phyloP scores from a whole-genome alignment of 2,797 vertebrate genomes.

The Pipistrellus pygmaeus region DNA sequence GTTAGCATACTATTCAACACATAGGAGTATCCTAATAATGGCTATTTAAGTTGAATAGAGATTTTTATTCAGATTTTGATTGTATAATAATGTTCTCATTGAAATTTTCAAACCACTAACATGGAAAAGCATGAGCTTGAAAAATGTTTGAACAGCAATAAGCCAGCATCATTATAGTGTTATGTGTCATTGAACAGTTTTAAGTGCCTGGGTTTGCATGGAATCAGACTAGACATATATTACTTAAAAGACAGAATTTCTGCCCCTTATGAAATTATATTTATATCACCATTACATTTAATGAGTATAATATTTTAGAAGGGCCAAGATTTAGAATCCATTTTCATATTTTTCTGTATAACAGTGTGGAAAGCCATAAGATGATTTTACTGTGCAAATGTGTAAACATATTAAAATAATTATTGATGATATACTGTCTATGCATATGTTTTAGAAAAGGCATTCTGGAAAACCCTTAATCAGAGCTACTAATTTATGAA shows the following conservation, averaged over 20 bases:
- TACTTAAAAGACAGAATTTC: constrained; percentile 41
- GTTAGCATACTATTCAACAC: background rate
- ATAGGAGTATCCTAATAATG: background rate
- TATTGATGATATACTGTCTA: background rate
- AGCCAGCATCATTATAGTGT: background rate
- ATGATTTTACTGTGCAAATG: constrained; percentile 7
- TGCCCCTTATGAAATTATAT: background rate
- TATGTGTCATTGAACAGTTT: constrained; percentile 37
- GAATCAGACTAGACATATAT: constrained; percentile 42
- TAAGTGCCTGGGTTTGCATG: background rate
- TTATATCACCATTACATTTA: background rate
- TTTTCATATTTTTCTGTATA: constrained; percentile 36
- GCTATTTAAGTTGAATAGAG: background rate
- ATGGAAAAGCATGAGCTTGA: background rate
- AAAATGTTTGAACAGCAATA: background rate
- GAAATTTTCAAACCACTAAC: background rate
- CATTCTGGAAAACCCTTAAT: constrained; percentile 27
- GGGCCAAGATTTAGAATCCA: background rate
- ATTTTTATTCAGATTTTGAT: constrained; percentile 44
- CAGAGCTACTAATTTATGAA: constrained; percentile 28
- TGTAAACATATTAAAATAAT: background rate
- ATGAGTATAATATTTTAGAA: constrained; percentile 18
- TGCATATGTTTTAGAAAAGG: constrained; percentile 53
- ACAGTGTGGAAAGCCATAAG: background rate
- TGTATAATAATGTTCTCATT: constrained; percentile 41